Base-by-base conservation (phyloP, 2,113 vertebrate species). In the Centropristis striata region DNA sequence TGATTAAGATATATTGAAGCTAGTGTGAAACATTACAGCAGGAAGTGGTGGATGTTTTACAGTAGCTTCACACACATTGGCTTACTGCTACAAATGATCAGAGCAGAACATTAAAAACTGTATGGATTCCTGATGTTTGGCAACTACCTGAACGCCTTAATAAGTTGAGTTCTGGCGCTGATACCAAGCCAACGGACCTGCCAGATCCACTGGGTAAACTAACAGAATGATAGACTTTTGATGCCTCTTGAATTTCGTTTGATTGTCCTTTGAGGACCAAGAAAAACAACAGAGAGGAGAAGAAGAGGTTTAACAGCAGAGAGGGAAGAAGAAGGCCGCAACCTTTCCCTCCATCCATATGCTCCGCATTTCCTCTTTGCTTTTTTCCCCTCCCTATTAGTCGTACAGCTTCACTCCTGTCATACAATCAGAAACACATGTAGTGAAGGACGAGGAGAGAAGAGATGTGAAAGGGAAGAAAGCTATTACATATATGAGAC, bases 381-480 rank as follows among this genome's bases (percentile, higher is more conserved):
- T 81, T 28, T 63, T 36, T 47, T 64, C 58, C 27, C 20, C 59
- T 55, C 41, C 65, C 51, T 54, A 11, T 75, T 80, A 81, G 77
- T 61, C 49, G 41, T 41, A 39, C 46, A 66, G 58, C 64, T 47
- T 74, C 54, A 51, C 59, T 76, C 64, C 60, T 28, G 49, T 71
- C 75, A 60, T 46, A 59, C 77, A 75, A 89, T 81, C 53, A 81
- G 73, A 84, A 90, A 83, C 85, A 72, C 66, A 75, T 89, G 86
- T 58, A 39, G 50, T 32, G 46, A 39, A 49, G 58, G 37, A 71
- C 8, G 4, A 64, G 49, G 59, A 67, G 61, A 39, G 68, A 41
- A 28, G 64, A 57, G 68, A 72, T 20, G 25, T 0, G 0, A 16
- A 59, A n/a, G 37, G 58, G 60, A 55, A 36, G 25, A 74, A 75